Evolutionary conservation across 1,140 invertebrate species (phyloP).

Genomic region (Cherax quadricarinatus): DNA sequence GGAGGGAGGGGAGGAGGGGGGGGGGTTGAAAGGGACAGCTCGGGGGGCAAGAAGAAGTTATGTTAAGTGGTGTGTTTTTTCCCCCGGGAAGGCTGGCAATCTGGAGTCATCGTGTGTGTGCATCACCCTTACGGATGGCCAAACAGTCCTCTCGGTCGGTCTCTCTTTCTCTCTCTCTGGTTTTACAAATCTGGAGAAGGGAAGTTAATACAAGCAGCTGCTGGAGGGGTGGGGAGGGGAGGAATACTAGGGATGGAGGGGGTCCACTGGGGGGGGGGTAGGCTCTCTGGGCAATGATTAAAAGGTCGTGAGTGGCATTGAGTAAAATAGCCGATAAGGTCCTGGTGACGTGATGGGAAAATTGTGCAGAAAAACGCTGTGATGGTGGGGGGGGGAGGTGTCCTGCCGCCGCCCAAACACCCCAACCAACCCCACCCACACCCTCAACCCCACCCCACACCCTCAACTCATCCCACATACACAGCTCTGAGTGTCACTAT

Average conservation of each 20-base stretch:
- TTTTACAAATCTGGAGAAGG: neutral
- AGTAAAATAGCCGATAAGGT: neutral
- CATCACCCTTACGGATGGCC: neutral
- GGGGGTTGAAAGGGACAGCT: neutral
- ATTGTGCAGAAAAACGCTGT: neutral
- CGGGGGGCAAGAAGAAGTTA: slow-evolving; percentile 3
- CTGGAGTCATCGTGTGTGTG: slow-evolving; percentile 8
- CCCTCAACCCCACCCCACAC: neutral
- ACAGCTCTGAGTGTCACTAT: too few relatives aligned
- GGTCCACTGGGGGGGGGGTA: neutral
- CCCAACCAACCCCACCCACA: too few relatives aligned
- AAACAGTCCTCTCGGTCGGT: neutral
- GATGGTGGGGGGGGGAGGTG: neutral
- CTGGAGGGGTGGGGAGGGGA: neutral
- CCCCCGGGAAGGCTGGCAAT: slow-evolving; percentile 2
- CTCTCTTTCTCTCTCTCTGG: neutral
- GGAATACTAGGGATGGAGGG: neutral
- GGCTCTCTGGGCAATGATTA: too few relatives aligned
- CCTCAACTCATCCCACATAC: neutral
- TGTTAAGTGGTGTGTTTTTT: neutral
- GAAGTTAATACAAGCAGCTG: neutral
- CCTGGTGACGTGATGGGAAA: neutral
- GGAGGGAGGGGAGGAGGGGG: too few relatives aligned
- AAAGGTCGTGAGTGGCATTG: neutral
- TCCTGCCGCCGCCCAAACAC: neutral